Conservation (phyloP, 2,888 invertebrate species). For the Troglohyphantes excavatus region DNA sequence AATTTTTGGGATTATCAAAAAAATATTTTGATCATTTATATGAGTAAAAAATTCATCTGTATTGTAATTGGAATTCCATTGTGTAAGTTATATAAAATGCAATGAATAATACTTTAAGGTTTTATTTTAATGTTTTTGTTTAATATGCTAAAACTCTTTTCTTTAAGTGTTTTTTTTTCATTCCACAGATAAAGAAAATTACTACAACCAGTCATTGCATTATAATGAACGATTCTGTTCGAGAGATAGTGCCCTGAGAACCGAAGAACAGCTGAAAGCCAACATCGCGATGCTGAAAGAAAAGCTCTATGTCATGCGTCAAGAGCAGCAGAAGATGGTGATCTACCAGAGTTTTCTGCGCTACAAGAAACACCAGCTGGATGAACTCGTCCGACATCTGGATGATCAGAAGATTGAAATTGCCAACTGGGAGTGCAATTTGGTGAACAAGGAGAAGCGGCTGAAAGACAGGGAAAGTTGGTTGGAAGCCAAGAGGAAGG, state of each 20-base stretch:
- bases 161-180: too few species aligned
- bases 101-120: too few species aligned
- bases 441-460: constrained; percentile 33
- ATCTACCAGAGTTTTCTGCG: constrained; percentile 57
- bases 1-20: too few species aligned
- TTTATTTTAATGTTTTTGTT: too few species aligned
- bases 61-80: too few species aligned
- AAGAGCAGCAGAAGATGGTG: constrained; percentile 63
- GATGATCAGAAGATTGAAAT: constrained; percentile 62
- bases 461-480: constrained; percentile 50
- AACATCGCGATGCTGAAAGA: constrained; percentile 18
- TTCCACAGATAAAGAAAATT: neutral
- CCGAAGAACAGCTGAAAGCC: constrained; percentile 19
- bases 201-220: neutral
- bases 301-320: constrained; percentile 33
- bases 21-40: too few species aligned
- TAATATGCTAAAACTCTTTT: too few species aligned
- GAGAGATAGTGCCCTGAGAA: neutral
- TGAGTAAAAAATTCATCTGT: too few species aligned
- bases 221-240: neutral
- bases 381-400: constrained; percentile 40
- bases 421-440: constrained; percentile 61
- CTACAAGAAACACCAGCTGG: constrained; percentile 58
- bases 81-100: too few species aligned
- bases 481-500: constrained; percentile 41